Conservation (phyloP, 2,888 invertebrate genomes). For the Entomobrya multifasciata region DNA sequence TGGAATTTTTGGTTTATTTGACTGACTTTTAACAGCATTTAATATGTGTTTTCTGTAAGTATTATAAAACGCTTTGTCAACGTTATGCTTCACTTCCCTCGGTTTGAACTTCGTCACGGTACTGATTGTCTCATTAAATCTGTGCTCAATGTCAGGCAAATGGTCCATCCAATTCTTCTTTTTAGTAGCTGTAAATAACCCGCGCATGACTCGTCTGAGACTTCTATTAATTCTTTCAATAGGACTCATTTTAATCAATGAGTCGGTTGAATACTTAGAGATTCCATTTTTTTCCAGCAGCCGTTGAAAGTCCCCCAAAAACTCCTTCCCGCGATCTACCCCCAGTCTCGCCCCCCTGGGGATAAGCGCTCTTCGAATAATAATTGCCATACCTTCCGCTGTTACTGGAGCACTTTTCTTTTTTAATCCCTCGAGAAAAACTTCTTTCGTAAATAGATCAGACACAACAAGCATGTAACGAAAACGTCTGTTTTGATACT, state of each 20-base stretch:
- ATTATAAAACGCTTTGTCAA: background rate
- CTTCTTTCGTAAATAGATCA: background rate
- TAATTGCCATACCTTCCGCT: background rate
- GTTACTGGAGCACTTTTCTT: background rate
- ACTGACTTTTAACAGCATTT: background rate
- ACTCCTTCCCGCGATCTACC: background rate
- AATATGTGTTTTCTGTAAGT: background rate
- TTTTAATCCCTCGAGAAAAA: background rate
- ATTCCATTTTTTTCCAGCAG: background rate
- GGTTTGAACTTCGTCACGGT: background rate
- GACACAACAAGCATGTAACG: background rate
- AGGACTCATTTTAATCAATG: background rate
- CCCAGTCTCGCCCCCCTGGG: background rate
- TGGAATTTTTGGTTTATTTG: too few relatives aligned
- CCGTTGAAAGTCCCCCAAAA: background rate
- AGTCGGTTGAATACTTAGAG: background rate
- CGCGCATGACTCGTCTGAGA: background rate
- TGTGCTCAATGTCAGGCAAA: background rate
- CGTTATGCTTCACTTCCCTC: background rate
- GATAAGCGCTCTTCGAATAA: background rate
- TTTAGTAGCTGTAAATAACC: background rate
- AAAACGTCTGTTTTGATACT: background rate
- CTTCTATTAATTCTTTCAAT: background rate
- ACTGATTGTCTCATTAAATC: background rate
- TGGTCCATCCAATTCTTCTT: background rate